Percentiles rank a stretch among this genome's conserved stretches.
Evolutionary conservation across 2,797 vertebrate species (phyloP).

Genomic region (Bucorvus abyssinicus): DNA sequence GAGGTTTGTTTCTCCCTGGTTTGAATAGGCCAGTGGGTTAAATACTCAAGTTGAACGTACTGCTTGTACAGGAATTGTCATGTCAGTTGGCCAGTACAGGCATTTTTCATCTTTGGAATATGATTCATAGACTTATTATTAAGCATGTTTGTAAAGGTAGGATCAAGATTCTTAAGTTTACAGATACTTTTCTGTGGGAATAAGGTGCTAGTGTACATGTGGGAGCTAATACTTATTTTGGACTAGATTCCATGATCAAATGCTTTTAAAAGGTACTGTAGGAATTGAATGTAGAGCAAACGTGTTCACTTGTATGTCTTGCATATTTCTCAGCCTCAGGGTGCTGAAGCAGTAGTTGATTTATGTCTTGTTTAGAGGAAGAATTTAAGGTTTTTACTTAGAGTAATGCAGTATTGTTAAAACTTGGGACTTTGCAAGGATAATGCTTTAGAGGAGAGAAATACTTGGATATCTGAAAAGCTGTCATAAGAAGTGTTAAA

Average conservation of each 20-base stretch:
- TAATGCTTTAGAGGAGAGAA: not conserved
- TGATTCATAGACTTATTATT: not conserved
- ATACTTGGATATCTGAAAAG: not conserved
- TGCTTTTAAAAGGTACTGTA: not conserved
- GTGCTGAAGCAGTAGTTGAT: not conserved
- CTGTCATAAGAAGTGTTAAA: not conserved
- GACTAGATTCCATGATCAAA: not conserved
- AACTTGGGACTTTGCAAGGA: not conserved
- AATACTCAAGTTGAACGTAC: not conserved
- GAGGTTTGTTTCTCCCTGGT: not conserved
- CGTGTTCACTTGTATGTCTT: not conserved
- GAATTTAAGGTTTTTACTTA: not conserved
- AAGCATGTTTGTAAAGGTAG: slow-evolving; percentile 18
- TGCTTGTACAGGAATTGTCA: not conserved
- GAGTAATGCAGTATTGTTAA: not conserved
- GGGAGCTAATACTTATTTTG: slow-evolving; percentile 3
- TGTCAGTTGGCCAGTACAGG: not conserved
- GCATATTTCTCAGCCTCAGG: not conserved
- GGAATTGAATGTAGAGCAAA: not conserved
- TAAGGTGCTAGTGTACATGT: not conserved
- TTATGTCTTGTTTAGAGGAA: not conserved
- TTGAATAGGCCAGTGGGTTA: not conserved
- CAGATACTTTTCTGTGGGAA: not conserved
- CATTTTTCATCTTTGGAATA: not conserved
- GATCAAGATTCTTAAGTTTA: slow-evolving; percentile 3